A percentile compares a stretch with the other conserved stretches of the same genome.
These are phyloP conservation scores for Stictonetta naevosa DNA, from an alignment of 2,113 vertebrate genomes.

Conservation along the genomic window DNA sequence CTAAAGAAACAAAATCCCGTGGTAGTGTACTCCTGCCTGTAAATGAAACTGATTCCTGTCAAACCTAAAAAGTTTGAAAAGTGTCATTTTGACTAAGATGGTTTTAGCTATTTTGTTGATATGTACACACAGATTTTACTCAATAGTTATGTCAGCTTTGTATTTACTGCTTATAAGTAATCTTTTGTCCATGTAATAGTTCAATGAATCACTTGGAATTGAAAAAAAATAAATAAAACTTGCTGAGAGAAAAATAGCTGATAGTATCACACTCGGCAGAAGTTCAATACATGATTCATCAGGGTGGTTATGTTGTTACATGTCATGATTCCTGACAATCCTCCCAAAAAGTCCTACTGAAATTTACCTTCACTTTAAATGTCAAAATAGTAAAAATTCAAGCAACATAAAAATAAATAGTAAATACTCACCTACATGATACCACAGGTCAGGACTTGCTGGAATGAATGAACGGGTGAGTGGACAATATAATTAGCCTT, in stretches of 20 bases:
- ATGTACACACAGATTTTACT: neutral
- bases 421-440: conserved; percentile 41
- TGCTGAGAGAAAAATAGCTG: neutral
- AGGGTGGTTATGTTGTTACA: neutral
- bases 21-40: neutral
- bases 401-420: neutral
- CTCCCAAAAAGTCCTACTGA: neutral
- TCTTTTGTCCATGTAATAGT: neutral
- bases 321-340: neutral
- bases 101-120: neutral
- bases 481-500: conserved; percentile 25
- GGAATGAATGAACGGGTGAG: conserved; percentile 12
- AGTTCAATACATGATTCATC: neutral
- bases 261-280: neutral
- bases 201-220: neutral
- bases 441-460: conserved; percentile 6
- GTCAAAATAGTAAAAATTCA: conserved; percentile 1
- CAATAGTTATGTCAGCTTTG: neutral
- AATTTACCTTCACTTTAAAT: neutral
- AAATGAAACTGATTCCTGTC: neutral
- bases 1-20: neutral
- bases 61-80: neutral
- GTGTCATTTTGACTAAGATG: neutral
- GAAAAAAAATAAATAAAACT: neutral
- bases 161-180: neutral